These are phyloP conservation scores for Chelonus insularis DNA, from an alignment of 1,140 invertebrate species.

Conservation along the genomic window DNA sequence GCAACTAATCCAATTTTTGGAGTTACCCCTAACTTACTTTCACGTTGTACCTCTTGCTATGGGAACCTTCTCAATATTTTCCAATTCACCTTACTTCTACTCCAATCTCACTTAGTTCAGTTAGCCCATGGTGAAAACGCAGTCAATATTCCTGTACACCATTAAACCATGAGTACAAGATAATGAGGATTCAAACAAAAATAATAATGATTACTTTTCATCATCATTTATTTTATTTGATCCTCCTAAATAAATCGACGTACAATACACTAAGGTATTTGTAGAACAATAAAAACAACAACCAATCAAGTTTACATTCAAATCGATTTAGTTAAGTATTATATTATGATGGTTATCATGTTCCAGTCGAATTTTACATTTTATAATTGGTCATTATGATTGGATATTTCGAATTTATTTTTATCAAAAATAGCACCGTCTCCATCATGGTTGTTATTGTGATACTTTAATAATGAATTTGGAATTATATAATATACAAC, in stretches of 20 bases:
- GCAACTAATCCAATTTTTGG: slow-evolving; percentile 48
- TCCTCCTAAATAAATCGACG: too few relatives aligned
- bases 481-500: too few relatives aligned
- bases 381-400: too few relatives aligned
- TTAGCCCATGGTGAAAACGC: slow-evolving; percentile 56
- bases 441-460: too few relatives aligned
- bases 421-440: too few relatives aligned
- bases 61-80: slow-evolving; percentile 53
- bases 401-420: too few relatives aligned
- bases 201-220: slow-evolving; percentile 21
- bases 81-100: slow-evolving; percentile 55
- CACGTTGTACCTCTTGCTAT: slow-evolving; percentile 46
- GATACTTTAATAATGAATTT: too few relatives aligned
- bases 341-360: too few relatives aligned
- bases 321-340: too few relatives aligned
- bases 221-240: neutral
- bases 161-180: slow-evolving; percentile 50
- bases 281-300: neutral
- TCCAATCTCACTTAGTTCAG: slow-evolving; percentile 54
- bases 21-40: slow-evolving; percentile 57
- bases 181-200: slow-evolving; percentile 41
- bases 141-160: slow-evolving; percentile 57
- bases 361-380: too few relatives aligned
- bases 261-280: too few relatives aligned
- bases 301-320: too few relatives aligned